Conservation (phyloP, 2,888 invertebrate genomes). For the Eubasilissa splendida region DNA sequence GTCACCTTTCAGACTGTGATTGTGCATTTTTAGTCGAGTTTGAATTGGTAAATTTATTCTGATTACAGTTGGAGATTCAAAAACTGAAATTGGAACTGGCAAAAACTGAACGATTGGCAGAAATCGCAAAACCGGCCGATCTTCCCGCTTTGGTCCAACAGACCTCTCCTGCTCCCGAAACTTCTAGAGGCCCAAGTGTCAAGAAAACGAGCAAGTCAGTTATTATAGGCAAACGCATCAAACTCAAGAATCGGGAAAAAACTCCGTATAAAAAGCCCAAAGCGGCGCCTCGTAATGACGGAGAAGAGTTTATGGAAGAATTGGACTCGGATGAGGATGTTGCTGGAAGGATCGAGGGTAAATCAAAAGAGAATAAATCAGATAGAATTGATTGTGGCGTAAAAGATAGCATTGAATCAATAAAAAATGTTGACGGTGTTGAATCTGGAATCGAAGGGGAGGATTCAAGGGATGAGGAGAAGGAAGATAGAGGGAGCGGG, state of each 20-base stretch:
- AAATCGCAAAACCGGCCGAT: slow-evolving; percentile 81
- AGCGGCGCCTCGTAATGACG: slow-evolving; percentile 60
- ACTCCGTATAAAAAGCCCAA: slow-evolving; percentile 40
- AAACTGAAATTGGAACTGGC: slow-evolving; percentile 80
- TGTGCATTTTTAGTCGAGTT: too few species aligned
- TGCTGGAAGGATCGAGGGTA: slow-evolving; percentile 9
- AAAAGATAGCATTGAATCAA: background rate
- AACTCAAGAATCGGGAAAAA: slow-evolving; percentile 59
- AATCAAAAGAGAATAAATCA: slow-evolving; percentile 30
- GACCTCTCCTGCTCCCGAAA: slow-evolving; percentile 55
- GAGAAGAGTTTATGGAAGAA: slow-evolving; percentile 71
- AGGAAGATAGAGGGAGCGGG: slow-evolving; percentile 58
- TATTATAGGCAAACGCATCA: slow-evolving; percentile 60
- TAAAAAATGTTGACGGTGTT: background rate
- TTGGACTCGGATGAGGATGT: slow-evolving; percentile 69
- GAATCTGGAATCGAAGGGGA: background rate
- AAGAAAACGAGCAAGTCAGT: slow-evolving; percentile 50
- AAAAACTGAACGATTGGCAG: slow-evolving; percentile 80
- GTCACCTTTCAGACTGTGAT: too few species aligned
- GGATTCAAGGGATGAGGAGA: slow-evolving; percentile 14
- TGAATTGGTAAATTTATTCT: too few species aligned
- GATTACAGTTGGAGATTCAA: slow-evolving; percentile 74
- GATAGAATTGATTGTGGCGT: background rate
- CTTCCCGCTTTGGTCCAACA: slow-evolving; percentile 70
- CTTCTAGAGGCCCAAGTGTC: slow-evolving; percentile 49